These are phyloP conservation scores for Fulica atra DNA, from an alignment of 2,113 vertebrate species.

Conservation along the genomic window DNA sequence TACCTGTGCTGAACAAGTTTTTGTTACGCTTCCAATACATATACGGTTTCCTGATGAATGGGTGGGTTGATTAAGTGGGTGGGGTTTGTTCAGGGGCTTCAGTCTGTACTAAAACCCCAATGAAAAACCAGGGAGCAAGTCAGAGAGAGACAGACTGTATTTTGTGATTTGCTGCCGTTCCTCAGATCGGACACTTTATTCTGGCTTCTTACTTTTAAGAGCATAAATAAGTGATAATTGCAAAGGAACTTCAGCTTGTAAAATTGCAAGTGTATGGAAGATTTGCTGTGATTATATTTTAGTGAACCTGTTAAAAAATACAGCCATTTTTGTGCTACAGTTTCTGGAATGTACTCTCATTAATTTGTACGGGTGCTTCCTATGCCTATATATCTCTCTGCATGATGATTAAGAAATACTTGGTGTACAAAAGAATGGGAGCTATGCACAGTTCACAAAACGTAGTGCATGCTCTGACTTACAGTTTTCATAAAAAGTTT, in stretches of 20 bases:
- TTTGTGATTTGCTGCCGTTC: constrained; percentile 26
- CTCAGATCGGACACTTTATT: neutral
- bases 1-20: constrained; percentile 15
- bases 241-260: constrained; percentile 62
- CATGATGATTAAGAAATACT: constrained; percentile 65
- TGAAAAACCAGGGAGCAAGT: neutral
- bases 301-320: neutral
- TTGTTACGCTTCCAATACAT: neutral
- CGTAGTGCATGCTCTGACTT: constrained; percentile 71
- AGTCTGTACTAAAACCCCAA: neutral
- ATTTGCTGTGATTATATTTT: constrained; percentile 46
- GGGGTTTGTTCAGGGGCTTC: neutral
- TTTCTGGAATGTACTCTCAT: constrained; percentile 34
- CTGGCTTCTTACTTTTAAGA: constrained; percentile 31
- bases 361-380: constrained; percentile 56
- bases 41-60: constrained; percentile 14
- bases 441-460: constrained; percentile 68
- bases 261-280: constrained; percentile 50
- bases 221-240: constrained; percentile 63
- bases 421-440: constrained; percentile 73
- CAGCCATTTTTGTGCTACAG: neutral
- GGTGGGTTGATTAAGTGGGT: neutral
- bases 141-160: neutral
- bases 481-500: constrained; percentile 77
- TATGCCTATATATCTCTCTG: constrained; percentile 57